phyloP scores from a whole-genome alignment of 1,140 invertebrate species.

The Asobara japonica region DNA sequence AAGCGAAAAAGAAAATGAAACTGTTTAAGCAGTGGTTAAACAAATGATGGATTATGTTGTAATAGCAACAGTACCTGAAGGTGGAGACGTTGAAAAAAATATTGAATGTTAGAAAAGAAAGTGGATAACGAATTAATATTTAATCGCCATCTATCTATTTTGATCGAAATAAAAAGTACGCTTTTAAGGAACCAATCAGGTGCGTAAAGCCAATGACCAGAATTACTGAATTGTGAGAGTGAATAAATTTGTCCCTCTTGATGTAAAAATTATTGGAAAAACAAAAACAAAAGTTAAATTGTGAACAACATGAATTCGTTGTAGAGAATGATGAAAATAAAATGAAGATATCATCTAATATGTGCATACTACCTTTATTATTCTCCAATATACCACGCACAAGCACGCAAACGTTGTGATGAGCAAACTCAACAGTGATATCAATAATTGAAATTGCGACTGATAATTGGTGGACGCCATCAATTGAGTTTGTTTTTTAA shows the following conservation, averaged over 20 bases:
- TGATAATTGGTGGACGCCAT: no score
- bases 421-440: no score
- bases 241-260: not conserved
- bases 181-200: not conserved
- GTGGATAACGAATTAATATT: not conserved
- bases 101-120: not conserved
- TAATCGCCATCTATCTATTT: not conserved
- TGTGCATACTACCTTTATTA: not conserved
- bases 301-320: not conserved
- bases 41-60: not conserved
- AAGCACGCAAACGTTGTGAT: no score
- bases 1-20: not conserved
- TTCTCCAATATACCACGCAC: no score
- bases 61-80: slow-evolving; percentile 2
- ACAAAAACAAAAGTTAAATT: not conserved
- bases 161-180: not conserved
- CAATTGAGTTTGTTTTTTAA: no score
- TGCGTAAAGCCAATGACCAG: not conserved
- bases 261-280: not conserved
- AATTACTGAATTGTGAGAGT: not conserved
- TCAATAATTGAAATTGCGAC: no score
- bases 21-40: not conserved
- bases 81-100: not conserved
- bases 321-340: slow-evolving; percentile 1
- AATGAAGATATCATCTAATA: not conserved